Conservation (phyloP, 2,797 vertebrate genomes). For the Acipenser ruthenus region DNA sequence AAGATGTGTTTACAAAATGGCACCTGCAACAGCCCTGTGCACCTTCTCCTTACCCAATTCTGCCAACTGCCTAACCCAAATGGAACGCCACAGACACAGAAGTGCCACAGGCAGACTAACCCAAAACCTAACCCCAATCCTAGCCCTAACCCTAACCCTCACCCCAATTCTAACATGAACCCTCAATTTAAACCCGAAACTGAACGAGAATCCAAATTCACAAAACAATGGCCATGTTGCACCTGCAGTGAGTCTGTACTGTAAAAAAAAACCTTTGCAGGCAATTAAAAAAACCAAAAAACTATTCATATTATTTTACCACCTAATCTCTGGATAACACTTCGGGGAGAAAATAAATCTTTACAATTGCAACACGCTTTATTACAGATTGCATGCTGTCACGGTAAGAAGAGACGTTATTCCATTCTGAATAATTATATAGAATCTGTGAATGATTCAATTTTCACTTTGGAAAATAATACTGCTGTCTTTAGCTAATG, state of each 20-base stretch:
- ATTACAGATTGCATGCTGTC: conserved; percentile 26
- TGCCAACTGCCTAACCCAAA: too few relatives aligned
- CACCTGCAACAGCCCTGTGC: too few relatives aligned
- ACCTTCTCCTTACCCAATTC: too few relatives aligned
- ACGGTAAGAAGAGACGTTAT: conserved; percentile 28
- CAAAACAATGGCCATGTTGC: too few relatives aligned
- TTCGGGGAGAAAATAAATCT: conserved; percentile 18
- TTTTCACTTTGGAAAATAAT: conserved; percentile 27
- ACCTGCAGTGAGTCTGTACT: background rate
- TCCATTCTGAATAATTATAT: conserved; percentile 35
- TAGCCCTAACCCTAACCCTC: too few relatives aligned
- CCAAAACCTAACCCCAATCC: too few relatives aligned
- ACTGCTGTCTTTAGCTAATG: conserved; percentile 26
- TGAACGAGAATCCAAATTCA: too few relatives aligned
- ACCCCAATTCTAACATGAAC: too few relatives aligned
- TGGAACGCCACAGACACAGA: too few relatives aligned
- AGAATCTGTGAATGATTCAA: conserved; percentile 26
- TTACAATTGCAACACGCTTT: conserved; percentile 7
- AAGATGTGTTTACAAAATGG: too few relatives aligned
- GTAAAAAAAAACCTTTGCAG: background rate
- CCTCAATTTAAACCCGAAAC: too few relatives aligned
- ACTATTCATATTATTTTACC: conserved; percentile 24
- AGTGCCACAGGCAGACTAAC: too few relatives aligned
- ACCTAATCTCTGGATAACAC: conserved; percentile 25
- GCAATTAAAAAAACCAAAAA: conserved; percentile 20